phyloP scores from a whole-genome alignment of 1,140 invertebrate genomes.

The Brachionus sp. region DNA sequence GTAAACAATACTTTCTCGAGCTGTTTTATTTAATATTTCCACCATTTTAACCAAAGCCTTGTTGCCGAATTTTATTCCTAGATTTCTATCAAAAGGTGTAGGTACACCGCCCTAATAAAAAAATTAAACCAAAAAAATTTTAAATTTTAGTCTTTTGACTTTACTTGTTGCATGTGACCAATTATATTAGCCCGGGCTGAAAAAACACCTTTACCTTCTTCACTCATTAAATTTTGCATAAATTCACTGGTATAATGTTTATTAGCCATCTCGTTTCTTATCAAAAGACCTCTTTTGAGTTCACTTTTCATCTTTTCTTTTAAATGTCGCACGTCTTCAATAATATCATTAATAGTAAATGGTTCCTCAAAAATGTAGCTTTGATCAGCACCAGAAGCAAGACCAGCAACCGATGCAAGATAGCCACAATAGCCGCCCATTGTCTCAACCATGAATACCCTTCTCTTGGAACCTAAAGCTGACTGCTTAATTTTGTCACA shows the following conservation, averaged over 20 bases:
- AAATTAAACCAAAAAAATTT: constrained; percentile 78
- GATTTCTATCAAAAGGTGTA: constrained; percentile 94
- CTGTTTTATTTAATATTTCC: constrained; percentile 54
- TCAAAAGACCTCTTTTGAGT: constrained; percentile 25
- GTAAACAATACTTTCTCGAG: neutral
- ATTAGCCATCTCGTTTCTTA: constrained; percentile 85
- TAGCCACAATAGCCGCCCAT: constrained; percentile 98
- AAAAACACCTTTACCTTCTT: constrained; percentile 83
- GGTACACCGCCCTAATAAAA: constrained; percentile 80
- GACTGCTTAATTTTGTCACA: constrained; percentile 79
- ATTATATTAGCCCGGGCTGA: neutral
- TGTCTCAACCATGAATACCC: constrained; percentile 89
- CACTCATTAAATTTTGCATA: constrained; percentile 85
- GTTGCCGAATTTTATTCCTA: constrained; percentile 95
- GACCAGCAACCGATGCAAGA: constrained; percentile 80
- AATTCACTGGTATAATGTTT: constrained; percentile 96
- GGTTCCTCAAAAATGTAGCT: constrained; percentile 98
- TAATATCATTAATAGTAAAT: constrained; percentile 86
- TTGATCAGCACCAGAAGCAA: constrained; percentile 95
- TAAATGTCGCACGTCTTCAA: constrained; percentile 58
- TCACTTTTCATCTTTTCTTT: constrained; percentile 35
- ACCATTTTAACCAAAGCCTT: constrained; percentile 85
- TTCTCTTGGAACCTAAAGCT: constrained; percentile 62
- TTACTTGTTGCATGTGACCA: constrained; percentile 41
- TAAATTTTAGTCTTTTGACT: neutral